phyloP scores from a whole-genome alignment of 2,797 vertebrate genomes.

The Gymnothorax reevesii region DNA sequence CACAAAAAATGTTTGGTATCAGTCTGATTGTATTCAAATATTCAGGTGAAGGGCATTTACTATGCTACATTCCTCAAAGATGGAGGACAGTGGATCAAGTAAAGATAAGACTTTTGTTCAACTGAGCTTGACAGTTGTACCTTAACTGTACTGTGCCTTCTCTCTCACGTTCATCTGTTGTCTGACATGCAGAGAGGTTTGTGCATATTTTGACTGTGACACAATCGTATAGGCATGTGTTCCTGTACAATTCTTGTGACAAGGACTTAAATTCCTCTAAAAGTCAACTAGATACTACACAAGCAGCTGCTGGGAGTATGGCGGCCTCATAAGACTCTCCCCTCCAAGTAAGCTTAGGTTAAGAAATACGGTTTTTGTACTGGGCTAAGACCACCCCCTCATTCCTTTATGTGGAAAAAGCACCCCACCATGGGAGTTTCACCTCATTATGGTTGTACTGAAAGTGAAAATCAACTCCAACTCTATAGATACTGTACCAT shows the following conservation, averaged over 20 bases:
- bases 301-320: slow-evolving; percentile 16
- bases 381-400: slow-evolving; percentile 23
- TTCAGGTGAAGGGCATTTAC: neutral
- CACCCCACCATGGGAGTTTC: slow-evolving; percentile 15
- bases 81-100: neutral
- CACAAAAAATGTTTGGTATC: neutral
- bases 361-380: slow-evolving; percentile 20
- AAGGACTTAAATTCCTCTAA: slow-evolving; percentile 11
- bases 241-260: too few relatives aligned
- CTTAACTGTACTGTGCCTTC: slow-evolving; percentile 26
- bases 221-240: too few relatives aligned
- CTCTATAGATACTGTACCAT: slow-evolving; percentile 13
- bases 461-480: neutral
- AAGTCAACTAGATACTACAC: slow-evolving; percentile 38
- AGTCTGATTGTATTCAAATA: neutral
- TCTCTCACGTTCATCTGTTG: neutral
- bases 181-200: too few relatives aligned
- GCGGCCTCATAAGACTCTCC: slow-evolving; percentile 34
- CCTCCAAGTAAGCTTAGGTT: slow-evolving; percentile 24
- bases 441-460: slow-evolving; percentile 24
- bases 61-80: neutral
- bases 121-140: slow-evolving; percentile 34
- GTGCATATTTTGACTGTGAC: too few relatives aligned
- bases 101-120: neutral
- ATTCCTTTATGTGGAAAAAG: slow-evolving; percentile 16